A percentile compares a stretch with the other conserved stretches of the same genome.
phyloP scores from a whole-genome alignment of 2,113 vertebrate genomes.

The Podarcis raffonei region DNA sequence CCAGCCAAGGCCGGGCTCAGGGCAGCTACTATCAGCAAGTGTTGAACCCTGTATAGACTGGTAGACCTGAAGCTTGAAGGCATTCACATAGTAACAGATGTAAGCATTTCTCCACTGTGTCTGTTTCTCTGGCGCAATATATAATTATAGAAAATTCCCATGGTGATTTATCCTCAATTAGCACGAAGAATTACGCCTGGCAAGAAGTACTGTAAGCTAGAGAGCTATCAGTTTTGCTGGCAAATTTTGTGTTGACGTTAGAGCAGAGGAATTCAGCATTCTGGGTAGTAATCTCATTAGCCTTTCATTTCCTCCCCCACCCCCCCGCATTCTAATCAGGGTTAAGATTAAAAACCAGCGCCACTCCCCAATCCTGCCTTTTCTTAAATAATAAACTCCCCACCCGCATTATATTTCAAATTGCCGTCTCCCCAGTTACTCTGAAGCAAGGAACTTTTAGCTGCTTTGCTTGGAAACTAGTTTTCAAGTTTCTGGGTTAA shows the following conservation, averaged over 20 bases:
- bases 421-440: not conserved
- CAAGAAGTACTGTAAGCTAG: not conserved
- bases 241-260: conserved; percentile 43
- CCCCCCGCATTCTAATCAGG: not conserved
- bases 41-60: not conserved
- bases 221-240: conserved; percentile 9
- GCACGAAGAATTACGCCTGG: fast-evolving
- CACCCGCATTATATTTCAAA: too few relatives aligned
- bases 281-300: conserved; percentile 55
- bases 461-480: conserved; percentile 22
- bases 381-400: not conserved
- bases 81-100: conserved; percentile 3
- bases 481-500: conserved; percentile 29
- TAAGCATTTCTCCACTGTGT: not conserved
- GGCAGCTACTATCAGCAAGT: not conserved
- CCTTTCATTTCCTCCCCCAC: not conserved
- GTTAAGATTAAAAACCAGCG: conserved; percentile 49
- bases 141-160: conserved; percentile 13
- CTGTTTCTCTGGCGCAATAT: not conserved
- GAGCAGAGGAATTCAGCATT: conserved; percentile 42
- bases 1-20: too few relatives aligned
- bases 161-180: not conserved
- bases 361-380: conserved; percentile 12
- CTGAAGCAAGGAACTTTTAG: fast-evolving
- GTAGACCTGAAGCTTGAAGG: not conserved